Evolutionary conservation across 1,140 invertebrate genomes (phyloP), one percentile per base, ranked within the genome.

Genomic region (Meteorus sp.): DNA sequence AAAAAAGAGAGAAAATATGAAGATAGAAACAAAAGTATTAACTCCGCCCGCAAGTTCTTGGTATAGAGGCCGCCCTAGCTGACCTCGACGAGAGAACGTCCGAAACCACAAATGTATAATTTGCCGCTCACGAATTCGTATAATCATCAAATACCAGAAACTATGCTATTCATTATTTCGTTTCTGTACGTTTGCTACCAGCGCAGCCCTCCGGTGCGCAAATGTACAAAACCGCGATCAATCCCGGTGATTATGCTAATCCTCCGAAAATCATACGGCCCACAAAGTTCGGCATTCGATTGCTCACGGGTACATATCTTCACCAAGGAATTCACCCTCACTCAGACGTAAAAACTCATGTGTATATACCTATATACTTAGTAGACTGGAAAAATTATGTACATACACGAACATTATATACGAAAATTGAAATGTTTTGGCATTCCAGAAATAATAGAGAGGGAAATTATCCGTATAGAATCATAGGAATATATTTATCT

Each of bases 131-230:
- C 71, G 72, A 63, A 77, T 76, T 64, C 69, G 74, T 79, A 78
- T 78, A 79, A 79, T 80, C 74, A 72, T 74, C 68, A 71, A 79
- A 79, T 79, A 76, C 75, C 76, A 78, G 76, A 79, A 77, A 78
- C 71, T 77, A 72, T 74, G 69, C 77, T 80, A 80, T 79, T 80
- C 71, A 80, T 80, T 79, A 79, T 80, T 77, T 73, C 67, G 73
- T 76, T 63, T 76, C 71, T 72, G 71, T 73, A 68, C 75, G 68
- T 78, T 79, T 79, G 77, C 77, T 80, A 80, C 78, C 72, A 77
- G 63, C 66, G 25, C 8, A 37, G 22, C 55, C 33, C 43, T 54
- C 27, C 43, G 11, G 27, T 37, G 44, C 64, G 61, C 57, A 60
- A 64, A 62, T 45, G 59, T 66, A 65, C 65, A 62, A 72, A 75